Conservation (phyloP, 2,888 invertebrate genomes). For the Nebria brevicollis region DNA sequence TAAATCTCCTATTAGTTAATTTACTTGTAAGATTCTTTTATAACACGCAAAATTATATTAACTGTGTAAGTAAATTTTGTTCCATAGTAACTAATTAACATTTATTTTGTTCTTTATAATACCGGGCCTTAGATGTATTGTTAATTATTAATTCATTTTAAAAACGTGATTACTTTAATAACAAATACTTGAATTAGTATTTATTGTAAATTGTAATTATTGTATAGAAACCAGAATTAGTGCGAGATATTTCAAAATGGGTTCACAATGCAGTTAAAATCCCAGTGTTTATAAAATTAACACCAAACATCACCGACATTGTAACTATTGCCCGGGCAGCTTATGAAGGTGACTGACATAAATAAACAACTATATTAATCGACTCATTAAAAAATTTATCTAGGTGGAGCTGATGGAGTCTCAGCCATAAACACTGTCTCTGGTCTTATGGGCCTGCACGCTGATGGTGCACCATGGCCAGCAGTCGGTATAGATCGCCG, state of each 20-base stretch:
- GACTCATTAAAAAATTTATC: not conserved
- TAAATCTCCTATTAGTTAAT: no score
- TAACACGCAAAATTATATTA: no score
- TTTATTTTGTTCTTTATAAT: no score
- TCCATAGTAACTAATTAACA: no score
- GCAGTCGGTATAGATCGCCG: conserved; percentile 81
- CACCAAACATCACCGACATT: conserved; percentile 97
- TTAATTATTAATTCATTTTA: no score
- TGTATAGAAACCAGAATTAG: conserved; percentile 82
- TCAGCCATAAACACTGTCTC: conserved; percentile 98
- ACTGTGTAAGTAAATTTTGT: no score
- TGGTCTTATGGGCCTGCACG: conserved; percentile 88
- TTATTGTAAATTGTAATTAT: not conserved
- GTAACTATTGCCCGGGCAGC: conserved; percentile 90
- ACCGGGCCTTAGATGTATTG: no score
- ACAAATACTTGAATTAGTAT: no score
- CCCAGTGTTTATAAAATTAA: conserved; percentile 97
- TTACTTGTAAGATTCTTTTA: no score
- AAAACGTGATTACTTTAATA: no score
- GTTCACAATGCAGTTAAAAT: conserved; percentile 86
- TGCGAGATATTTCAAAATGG: conserved; percentile 91
- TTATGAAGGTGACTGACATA: conserved; percentile 72
- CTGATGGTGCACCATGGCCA: conserved; percentile 92
- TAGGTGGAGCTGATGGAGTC: conserved; percentile 92
- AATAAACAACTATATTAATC: not conserved